phyloP scores from a whole-genome alignment of 2,113 vertebrate species.

The Entosphenus tridentatus region DNA sequence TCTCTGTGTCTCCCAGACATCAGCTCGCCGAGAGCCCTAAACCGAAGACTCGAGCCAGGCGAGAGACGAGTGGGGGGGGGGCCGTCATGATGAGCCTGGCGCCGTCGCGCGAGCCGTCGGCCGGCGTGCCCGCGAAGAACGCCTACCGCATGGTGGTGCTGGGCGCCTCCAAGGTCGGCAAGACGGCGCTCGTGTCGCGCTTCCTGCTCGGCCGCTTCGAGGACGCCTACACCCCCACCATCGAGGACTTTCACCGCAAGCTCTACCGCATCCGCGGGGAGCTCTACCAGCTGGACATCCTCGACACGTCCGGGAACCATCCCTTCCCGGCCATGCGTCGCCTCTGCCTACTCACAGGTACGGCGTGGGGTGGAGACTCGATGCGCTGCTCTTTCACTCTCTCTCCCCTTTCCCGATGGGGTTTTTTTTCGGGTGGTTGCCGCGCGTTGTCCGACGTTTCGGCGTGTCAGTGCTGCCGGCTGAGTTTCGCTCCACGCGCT shows the following conservation, averaged over 20 bases:
- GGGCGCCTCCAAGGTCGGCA: conserved; percentile 91
- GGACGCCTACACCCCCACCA: conserved; percentile 85
- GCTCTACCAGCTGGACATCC: conserved; percentile 80
- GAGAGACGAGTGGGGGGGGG: no score
- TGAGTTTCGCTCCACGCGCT: no score
- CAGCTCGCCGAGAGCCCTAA: no score
- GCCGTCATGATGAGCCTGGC: no score
- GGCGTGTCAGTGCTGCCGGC: no score
- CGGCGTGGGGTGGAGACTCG: conserved; percentile 10
- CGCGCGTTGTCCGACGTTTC: no score
- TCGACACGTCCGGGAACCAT: conserved; percentile 83
- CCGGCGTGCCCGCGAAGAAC: conserved; percentile 64
- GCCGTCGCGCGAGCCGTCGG: no score
- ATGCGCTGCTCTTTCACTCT: no score
- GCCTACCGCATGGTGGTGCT: conserved; percentile 91
- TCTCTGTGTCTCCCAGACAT: no score
- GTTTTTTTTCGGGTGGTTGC: no score
- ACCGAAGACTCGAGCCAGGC: no score
- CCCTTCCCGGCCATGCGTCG: conserved; percentile 90
- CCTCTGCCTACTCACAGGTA: conserved; percentile 87
- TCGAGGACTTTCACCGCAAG: conserved; percentile 96
- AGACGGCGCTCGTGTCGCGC: conserved; percentile 82
- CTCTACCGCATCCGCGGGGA: conserved; percentile 89
- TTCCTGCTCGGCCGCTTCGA: conserved; percentile 82
- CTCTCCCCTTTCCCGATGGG: no score